Percentiles rank a stretch among this genome's conserved stretches.
These are phyloP conservation scores for Oscheius myriophilus DNA, from an alignment of 2,888 invertebrate genomes.

Conservation along the genomic window DNA sequence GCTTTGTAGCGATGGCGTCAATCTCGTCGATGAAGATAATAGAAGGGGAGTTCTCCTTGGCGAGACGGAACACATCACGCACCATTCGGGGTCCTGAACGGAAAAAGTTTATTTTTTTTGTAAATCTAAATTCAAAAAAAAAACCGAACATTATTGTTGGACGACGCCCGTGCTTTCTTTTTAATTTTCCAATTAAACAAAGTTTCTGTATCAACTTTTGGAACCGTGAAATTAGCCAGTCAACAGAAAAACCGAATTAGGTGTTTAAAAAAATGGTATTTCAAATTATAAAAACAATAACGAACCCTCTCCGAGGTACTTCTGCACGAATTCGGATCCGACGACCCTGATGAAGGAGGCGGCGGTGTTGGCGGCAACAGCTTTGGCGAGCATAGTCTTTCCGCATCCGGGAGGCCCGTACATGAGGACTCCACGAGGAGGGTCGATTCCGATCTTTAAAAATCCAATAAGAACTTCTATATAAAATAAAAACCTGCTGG, in stretches of 20 bases:
- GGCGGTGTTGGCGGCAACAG: constrained; percentile 69
- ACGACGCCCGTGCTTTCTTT: too few species aligned
- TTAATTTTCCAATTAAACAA: too few species aligned
- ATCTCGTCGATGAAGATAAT: constrained; percentile 99
- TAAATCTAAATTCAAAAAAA: not conserved
- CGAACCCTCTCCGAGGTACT: constrained; percentile 90
- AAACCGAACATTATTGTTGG: too few species aligned
- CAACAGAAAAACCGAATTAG: too few species aligned
- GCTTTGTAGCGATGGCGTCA: constrained; percentile 98
- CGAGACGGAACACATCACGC: constrained; percentile 95
- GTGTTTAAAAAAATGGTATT: too few species aligned
- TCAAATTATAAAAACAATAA: not conserved
- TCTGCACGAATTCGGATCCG: constrained; percentile 99
- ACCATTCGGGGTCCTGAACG: constrained; percentile 89
- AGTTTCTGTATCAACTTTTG: too few species aligned
- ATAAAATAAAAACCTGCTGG: constrained; percentile 78
- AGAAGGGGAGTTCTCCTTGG: constrained; percentile 98
- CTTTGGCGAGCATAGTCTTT: constrained; percentile 97
- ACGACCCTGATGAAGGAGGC: constrained; percentile 98
- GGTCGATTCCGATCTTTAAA: constrained; percentile 86
- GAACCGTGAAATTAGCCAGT: too few species aligned
- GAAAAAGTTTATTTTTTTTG: constrained; percentile 6
- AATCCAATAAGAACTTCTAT: not conserved
- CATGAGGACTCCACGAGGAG: constrained; percentile 96
- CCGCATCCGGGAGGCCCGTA: constrained; percentile 99